A percentile compares a stretch with the other conserved stretches of the same genome.
Evolutionary conservation across 2,113 vertebrate species (phyloP).

Genomic region (Periophthalmodon schlosseri): DNA sequence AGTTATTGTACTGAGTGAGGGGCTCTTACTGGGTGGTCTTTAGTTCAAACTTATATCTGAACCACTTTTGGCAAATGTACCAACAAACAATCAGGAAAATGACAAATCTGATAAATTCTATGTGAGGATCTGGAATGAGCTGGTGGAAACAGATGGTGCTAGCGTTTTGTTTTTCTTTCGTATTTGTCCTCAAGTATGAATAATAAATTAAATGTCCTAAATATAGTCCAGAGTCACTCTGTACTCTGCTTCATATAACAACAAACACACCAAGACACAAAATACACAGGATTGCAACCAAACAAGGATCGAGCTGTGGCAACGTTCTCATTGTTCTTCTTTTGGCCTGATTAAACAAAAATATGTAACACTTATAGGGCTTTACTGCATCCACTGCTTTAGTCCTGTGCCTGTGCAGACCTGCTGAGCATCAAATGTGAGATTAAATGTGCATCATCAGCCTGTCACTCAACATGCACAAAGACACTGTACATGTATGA

Average conservation of each 20-base stretch:
- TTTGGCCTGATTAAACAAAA: neutral
- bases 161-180: constrained; percentile 7
- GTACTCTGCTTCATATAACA: neutral
- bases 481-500: constrained; percentile 9
- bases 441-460: constrained; percentile 17
- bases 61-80: constrained; percentile 1
- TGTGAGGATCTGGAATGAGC: neutral
- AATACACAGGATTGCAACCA: no score
- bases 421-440: constrained; percentile 13
- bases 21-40: neutral
- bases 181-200: constrained; percentile 3
- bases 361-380: neutral
- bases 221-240: neutral
- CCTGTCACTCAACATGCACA: constrained; percentile 41
- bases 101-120: neutral
- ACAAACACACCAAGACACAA: neutral
- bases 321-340: neutral
- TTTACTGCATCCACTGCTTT: neutral
- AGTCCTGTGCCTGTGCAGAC: constrained; percentile 32
- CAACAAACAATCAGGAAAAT: neutral
- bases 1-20: neutral
- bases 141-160: neutral
- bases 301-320: no score
- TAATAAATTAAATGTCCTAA: neutral
- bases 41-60: neutral